Evolutionary conservation across 2,888 invertebrate species (phyloP).

Genomic region (Habrosyne pyritoides): DNA sequence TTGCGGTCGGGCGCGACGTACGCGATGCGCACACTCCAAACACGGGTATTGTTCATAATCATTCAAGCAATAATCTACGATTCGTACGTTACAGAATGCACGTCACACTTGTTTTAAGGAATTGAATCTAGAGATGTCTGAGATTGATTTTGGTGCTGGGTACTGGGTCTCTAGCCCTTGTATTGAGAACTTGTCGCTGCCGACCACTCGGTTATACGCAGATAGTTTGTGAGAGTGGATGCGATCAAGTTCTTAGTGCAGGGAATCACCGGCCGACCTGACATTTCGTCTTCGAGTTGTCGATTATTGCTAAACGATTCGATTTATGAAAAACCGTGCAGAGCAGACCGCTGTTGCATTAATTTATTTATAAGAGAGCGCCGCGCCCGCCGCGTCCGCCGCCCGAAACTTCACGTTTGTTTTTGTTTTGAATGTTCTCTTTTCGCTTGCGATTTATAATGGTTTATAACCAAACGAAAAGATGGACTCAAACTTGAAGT

Average conservation of each 20-base stretch:
- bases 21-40: slow-evolving; percentile 33
- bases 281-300: slow-evolving; percentile 28
- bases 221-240: slow-evolving; percentile 10
- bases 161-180: slow-evolving; percentile 42
- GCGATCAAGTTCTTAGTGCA: slow-evolving; percentile 31
- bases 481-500: slow-evolving; percentile 78
- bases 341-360: slow-evolving; percentile 41
- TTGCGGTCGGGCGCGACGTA: slow-evolving; percentile 58
- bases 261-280: slow-evolving; percentile 34
- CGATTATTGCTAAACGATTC: slow-evolving; percentile 41
- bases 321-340: slow-evolving; percentile 38
- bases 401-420: slow-evolving; percentile 73
- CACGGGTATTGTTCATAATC: slow-evolving; percentile 27
- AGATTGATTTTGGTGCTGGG: slow-evolving; percentile 21
- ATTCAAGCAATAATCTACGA: slow-evolving; percentile 32
- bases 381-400: slow-evolving; percentile 50
- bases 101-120: slow-evolving; percentile 48
- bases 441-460: slow-evolving; percentile 72
- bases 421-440: slow-evolving; percentile 79
- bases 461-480: slow-evolving; percentile 65
- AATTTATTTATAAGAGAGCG: slow-evolving; percentile 51
- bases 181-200: slow-evolving; percentile 30
- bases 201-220: background rate
- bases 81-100: slow-evolving; percentile 31
- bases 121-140: slow-evolving; percentile 44